Conservation (phyloP, 2,113 vertebrate genomes). For the Nannobrachium achirus region DNA sequence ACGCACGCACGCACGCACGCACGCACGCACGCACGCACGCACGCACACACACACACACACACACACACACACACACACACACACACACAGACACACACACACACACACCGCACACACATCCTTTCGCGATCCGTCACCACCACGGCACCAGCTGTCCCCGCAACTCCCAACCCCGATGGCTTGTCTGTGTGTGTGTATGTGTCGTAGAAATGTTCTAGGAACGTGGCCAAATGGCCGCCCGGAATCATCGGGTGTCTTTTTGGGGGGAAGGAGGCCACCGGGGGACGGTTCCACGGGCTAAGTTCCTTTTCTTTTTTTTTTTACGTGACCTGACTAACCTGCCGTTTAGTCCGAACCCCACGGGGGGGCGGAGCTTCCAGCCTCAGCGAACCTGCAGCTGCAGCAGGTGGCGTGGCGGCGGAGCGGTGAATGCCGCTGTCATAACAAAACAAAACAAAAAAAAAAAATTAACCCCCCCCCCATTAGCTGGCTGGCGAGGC, state of each 20-base stretch:
- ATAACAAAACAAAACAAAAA: too few species aligned
- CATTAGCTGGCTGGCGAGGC: slow-evolving; percentile 15
- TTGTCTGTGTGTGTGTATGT: neutral
- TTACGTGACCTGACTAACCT: slow-evolving; percentile 10
- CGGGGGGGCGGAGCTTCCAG: neutral
- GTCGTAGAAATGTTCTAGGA: slow-evolving; percentile 34
- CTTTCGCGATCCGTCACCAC: slow-evolving; percentile 6
- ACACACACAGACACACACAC: neutral
- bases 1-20: neutral
- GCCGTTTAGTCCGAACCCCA: slow-evolving; percentile 9
- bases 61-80: slow-evolving; percentile 3
- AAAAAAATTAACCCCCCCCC: neutral
- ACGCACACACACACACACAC: neutral
- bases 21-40: neutral
- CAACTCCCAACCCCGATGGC: neutral
- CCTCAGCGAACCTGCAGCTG: neutral
- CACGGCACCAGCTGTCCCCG: slow-evolving; percentile 26
- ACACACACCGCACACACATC: slow-evolving; percentile 4
- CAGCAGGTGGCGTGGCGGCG: too few species aligned
- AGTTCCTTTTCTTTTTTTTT: neutral
- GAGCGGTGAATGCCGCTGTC: neutral
- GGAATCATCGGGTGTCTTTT: neutral
- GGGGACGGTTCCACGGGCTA: neutral
- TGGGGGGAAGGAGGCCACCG: neutral
- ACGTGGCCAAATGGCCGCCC: slow-evolving; percentile 15